Evolutionary conservation across 2,797 vertebrate genomes (phyloP).

Genomic region (Peromyscus melanophrys): DNA sequence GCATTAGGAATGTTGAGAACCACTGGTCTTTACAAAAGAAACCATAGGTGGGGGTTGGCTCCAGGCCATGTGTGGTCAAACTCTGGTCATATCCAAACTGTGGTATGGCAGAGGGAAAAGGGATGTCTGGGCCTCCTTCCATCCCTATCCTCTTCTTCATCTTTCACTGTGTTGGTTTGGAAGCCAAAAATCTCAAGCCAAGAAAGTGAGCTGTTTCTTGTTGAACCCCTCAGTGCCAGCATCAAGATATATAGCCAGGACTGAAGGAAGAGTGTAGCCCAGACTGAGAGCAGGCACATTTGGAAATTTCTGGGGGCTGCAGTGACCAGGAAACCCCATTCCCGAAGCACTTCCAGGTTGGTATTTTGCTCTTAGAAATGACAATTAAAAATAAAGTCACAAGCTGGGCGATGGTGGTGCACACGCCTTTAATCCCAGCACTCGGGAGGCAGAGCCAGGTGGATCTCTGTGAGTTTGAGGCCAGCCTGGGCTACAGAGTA

Average conservation of each 20-base stretch:
- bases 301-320: not conserved
- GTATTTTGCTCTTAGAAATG: constrained; percentile 34
- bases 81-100: not conserved
- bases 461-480: too few species aligned
- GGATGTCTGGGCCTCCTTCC: not conserved
- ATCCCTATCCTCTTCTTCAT: not conserved
- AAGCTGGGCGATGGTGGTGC: not conserved
- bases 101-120: not conserved
- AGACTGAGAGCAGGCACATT: not conserved
- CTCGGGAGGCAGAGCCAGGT: too few species aligned
- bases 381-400: not conserved
- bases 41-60: not conserved
- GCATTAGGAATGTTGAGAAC: not conserved
- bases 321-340: not conserved
- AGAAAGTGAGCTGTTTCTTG: not conserved
- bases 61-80: not conserved
- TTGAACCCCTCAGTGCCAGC: not conserved
- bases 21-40: not conserved
- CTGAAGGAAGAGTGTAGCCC: not conserved
- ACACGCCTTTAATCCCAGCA: too few species aligned
- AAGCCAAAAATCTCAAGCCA: not conserved
- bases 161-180: not conserved
- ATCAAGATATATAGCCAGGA: not conserved
- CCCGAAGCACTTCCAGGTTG: not conserved
- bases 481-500: too few species aligned